Evolutionary conservation across 2,797 vertebrate genomes (phyloP), one percentile per base, ranked within the genome.

Genomic region (Ambastaia sidthimunki): DNA sequence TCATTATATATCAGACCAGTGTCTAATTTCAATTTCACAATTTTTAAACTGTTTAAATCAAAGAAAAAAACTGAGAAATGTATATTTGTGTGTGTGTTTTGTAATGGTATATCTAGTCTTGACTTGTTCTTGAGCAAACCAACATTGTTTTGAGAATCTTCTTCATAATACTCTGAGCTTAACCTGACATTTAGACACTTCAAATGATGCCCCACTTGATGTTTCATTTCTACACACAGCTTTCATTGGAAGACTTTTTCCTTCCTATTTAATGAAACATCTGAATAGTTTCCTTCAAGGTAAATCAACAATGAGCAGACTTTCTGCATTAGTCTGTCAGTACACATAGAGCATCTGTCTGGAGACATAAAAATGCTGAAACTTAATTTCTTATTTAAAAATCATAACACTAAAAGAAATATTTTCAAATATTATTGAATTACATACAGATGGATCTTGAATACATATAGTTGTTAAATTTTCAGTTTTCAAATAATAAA

Each of bases 251-350:
- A 72, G 41, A 73, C 48, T 9, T 31, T 71, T 74, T 13, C 7
- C n/a, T 60, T 75, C 48, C 25, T 19, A 60, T 80, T 78, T 68
- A 37, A 66, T 54, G 48, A 55, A 73, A 77, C 72, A 71, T 21
- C 34, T 52, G n/a, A 71, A 54, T 19, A n/a, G 55, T 83, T 73
- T 67, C 63, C 74, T 63, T 80, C 77, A 74, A 84, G 67, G 63
- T 63, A 59, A 84, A 84, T 70, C 74, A 7, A 77, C 72, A 74
- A 55, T 71, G 74, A 73, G 69, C 57, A 19, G 71, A 65, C 44
- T 50, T 71, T 71, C n/a, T 81, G 54, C 75, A 70, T 41, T 41
- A 15, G 18, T 55, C 65, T 71, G 50, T 66, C 71, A 80, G 75
- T 74, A 50, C 60, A 52, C 37, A 65, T 44, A 48, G 63, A 47